A percentile compares a stretch with the other conserved stretches of the same genome.
Conservation (phyloP, 2,113 vertebrate species). For the Chaenocephalus aceratus region DNA sequence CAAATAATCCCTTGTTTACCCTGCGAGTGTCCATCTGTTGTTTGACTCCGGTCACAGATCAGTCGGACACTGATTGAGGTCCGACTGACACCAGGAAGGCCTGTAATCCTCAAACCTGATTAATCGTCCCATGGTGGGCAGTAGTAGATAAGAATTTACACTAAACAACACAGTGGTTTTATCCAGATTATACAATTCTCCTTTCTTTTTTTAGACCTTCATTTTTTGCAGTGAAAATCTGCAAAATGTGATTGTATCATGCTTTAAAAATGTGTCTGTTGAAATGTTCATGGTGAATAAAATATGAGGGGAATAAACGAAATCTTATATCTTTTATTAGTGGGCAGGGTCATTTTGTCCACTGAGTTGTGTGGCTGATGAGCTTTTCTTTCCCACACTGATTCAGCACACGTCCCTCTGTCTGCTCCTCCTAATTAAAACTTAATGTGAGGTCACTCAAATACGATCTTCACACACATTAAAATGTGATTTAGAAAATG, state of each 20-base stretch:
- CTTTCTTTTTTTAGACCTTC: neutral
- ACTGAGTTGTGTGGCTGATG: constrained; percentile 40
- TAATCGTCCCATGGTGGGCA: constrained; percentile 36
- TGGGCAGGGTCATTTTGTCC: constrained; percentile 16
- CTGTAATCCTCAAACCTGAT: constrained; percentile 64
- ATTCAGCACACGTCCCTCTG: constrained; percentile 58
- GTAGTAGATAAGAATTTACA: neutral
- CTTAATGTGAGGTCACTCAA: constrained; percentile 68
- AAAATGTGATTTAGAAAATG: constrained; percentile 18
- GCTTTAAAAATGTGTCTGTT: neutral
- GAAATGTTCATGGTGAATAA: constrained; percentile 23
- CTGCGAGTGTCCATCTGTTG: constrained; percentile 70
- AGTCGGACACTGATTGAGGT: constrained; percentile 62
- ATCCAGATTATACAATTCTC: neutral
- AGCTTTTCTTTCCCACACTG: constrained; percentile 47
- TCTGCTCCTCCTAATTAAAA: constrained; percentile 73
- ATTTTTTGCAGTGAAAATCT: neutral
- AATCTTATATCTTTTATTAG: constrained; percentile 31
- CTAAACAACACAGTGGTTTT: neutral
- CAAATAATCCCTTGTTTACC: constrained; percentile 70
- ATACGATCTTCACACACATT: constrained; percentile 19
- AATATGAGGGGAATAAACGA: constrained; percentile 9
- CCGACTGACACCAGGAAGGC: constrained; percentile 32
- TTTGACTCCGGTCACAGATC: constrained; percentile 70
- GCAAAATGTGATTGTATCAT: neutral